These are phyloP conservation scores for Oreochromis grahami DNA, from an alignment of 2,797 vertebrate genomes.

Conservation along the genomic window DNA sequence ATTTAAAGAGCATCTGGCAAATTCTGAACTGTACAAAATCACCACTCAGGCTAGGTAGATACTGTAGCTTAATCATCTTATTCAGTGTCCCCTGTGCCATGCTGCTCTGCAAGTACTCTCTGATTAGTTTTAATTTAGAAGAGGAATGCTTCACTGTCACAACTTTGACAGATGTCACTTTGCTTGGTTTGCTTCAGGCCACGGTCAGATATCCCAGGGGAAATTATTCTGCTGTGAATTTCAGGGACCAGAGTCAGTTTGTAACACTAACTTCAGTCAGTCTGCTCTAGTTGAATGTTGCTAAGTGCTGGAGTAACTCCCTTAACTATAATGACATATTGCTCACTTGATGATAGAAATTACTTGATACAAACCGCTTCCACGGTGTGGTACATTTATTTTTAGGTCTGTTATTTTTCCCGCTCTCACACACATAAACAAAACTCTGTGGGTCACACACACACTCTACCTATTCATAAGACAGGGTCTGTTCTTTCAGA, in stretches of 20 bases:
- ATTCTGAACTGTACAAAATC: neutral
- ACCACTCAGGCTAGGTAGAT: neutral
- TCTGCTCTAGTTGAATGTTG: slow-evolving; percentile 1
- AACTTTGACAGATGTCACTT: slow-evolving; percentile 62
- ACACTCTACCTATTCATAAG: neutral
- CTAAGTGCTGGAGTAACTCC: slow-evolving; percentile 6
- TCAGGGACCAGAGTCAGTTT: slow-evolving; percentile 34
- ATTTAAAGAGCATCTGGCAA: neutral
- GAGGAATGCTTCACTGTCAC: slow-evolving; percentile 32
- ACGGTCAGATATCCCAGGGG: slow-evolving; percentile 34
- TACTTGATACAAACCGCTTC: neutral
- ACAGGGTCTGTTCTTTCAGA: neutral
- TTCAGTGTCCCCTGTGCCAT: neutral
- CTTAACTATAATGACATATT: slow-evolving; percentile 12
- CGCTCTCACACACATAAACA: neutral
- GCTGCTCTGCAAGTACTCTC: slow-evolving; percentile 9
- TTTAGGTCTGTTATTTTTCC: neutral
- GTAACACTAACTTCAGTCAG: slow-evolving; percentile 36
- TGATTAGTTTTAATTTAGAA: slow-evolving; percentile 52
- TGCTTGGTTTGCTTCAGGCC: slow-evolving; percentile 45
- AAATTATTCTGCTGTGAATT: slow-evolving; percentile 66
- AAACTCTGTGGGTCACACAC: neutral
- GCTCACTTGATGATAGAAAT: slow-evolving; percentile 7
- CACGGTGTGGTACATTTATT: neutral
- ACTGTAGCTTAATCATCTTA: neutral